These are phyloP conservation scores for Chamaetylas fuelleborni DNA, from an alignment of 2,113 vertebrate genomes.

Conservation along the genomic window DNA sequence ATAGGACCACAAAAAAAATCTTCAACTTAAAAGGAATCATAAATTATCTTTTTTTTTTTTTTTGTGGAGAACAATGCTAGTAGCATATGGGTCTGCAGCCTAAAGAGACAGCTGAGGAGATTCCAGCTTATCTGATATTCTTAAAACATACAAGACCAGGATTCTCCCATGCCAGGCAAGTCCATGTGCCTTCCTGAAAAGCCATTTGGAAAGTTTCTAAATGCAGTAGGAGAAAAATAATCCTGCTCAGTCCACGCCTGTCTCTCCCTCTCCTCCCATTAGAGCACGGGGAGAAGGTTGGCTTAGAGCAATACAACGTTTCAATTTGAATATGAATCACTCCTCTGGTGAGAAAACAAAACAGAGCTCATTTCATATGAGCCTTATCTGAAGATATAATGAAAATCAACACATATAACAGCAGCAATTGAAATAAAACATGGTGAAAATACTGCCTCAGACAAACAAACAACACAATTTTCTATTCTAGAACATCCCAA, in stretches of 20 bases:
- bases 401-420: neutral
- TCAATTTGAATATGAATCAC: constrained; percentile 42
- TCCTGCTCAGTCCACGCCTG: neutral
- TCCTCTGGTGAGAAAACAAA: constrained; percentile 45
- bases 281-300: neutral
- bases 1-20: neutral
- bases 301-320: neutral
- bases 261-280: constrained; percentile 19
- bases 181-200: neutral
- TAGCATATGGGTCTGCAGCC: neutral
- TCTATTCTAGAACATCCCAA: neutral
- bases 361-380: neutral
- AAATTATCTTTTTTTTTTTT: neutral
- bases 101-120: neutral
- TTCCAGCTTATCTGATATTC: neutral
- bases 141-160: neutral
- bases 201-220: constrained; percentile 32
- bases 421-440: neutral
- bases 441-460: neutral
- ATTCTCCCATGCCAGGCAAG: neutral
- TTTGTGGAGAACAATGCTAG: neutral
- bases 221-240: constrained; percentile 12
- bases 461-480: neutral
- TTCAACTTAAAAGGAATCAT: neutral
- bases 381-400: constrained; percentile 17